Evolutionary conservation across 2,797 vertebrate genomes (phyloP).

Genomic region (Enteromius radiatus): DNA sequence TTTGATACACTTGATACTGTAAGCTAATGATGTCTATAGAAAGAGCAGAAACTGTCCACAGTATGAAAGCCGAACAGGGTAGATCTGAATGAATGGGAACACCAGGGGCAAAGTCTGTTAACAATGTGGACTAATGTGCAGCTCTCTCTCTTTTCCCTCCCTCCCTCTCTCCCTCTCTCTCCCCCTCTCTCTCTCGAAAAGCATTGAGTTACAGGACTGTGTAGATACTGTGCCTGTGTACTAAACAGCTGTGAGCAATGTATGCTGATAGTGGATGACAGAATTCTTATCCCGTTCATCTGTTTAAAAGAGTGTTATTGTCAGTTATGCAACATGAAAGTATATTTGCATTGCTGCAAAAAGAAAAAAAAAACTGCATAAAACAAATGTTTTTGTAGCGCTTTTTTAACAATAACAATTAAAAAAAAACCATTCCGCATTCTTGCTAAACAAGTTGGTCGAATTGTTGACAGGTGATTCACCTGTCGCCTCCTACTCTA

Average conservation of each 20-base stretch:
- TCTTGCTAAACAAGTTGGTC: background rate
- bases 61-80: background rate
- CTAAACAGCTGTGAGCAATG: background rate
- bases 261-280: background rate
- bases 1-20: background rate
- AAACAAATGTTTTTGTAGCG: background rate
- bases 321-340: background rate
- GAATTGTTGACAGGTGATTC: slow-evolving; percentile 9
- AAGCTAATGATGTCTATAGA: background rate
- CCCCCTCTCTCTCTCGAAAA: background rate
- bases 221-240: background rate
- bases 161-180: background rate
- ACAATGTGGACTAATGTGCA: slow-evolving; percentile 6
- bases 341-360: background rate
- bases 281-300: background rate
- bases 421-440: background rate
- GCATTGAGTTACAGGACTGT: background rate
- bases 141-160: background rate
- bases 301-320: background rate
- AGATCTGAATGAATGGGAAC: slow-evolving; percentile 22
- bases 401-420: background rate
- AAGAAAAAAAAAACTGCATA: background rate
- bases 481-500: background rate
- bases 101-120: slow-evolving; percentile 10
- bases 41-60: background rate